Conservation (phyloP, 2,888 invertebrate genomes). For the Pseudeuparius sepicola region DNA sequence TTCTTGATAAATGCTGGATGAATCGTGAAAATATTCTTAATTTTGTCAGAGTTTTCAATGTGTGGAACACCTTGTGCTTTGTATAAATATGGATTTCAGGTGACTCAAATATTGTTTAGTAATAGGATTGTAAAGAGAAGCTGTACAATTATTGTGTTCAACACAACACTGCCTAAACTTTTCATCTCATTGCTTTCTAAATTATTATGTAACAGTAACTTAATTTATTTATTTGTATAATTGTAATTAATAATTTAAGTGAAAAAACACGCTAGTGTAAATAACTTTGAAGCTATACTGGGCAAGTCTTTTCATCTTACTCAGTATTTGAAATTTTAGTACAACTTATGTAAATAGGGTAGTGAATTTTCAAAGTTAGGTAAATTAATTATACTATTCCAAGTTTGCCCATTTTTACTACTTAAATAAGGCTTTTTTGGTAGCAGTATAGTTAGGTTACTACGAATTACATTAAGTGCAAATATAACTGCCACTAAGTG, state of each 20-base stretch:
- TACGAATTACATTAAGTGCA: too few species aligned
- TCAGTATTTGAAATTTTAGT: constrained; percentile 28
- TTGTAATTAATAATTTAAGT: constrained; percentile 12
- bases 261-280: too few species aligned
- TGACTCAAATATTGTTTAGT: too few species aligned
- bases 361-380: constrained; percentile 25
- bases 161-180: constrained; percentile 30
- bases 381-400: constrained; percentile 27
- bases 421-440: constrained; percentile 15
- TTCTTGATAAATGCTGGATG: too few species aligned
- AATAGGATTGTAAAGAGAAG: too few species aligned
- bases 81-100: too few species aligned
- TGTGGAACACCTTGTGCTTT: too few species aligned
- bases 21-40: too few species aligned
- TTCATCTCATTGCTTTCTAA: constrained; percentile 26
- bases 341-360: constrained; percentile 29
- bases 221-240: constrained; percentile 26
- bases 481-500: too few species aligned
- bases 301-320: too few species aligned
- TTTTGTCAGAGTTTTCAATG: too few species aligned
- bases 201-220: constrained; percentile 25
- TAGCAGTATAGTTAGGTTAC: constrained; percentile 23
- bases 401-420: constrained; percentile 17
- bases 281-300: too few species aligned
- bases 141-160: constrained; percentile 25